These are phyloP conservation scores for Triplophysa rosa DNA, from an alignment of 2,113 vertebrate genomes.

Conservation along the genomic window DNA sequence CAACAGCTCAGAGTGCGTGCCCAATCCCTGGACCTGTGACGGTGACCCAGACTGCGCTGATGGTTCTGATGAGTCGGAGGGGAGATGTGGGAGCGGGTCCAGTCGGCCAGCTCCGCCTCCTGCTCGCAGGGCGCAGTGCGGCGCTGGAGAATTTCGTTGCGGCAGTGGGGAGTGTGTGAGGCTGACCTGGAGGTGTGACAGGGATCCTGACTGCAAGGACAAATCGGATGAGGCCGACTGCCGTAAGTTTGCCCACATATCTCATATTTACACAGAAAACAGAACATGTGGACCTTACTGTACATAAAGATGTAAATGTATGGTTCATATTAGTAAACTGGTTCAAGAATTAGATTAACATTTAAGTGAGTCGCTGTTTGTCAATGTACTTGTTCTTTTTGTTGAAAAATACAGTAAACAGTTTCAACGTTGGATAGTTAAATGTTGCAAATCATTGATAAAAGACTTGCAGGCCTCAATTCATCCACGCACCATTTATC, in stretches of 20 bases:
- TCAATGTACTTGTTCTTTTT: too few relatives aligned
- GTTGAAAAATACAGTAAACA: too few relatives aligned
- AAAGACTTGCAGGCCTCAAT: neutral
- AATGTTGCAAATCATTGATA: too few relatives aligned
- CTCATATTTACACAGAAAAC: neutral
- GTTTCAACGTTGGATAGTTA: too few relatives aligned
- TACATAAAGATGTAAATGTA: neutral
- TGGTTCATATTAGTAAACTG: too few relatives aligned
- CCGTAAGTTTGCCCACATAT: conserved; percentile 77
- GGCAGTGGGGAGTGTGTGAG: conserved; percentile 89
- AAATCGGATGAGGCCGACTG: conserved; percentile 92
- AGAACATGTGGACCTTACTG: neutral
- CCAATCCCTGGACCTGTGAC: conserved; percentile 92
- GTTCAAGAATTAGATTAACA: too few relatives aligned
- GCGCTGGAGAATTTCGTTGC: conserved; percentile 83
- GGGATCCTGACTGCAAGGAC: conserved; percentile 96
- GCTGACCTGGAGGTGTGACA: conserved; percentile 92
- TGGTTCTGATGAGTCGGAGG: conserved; percentile 82
- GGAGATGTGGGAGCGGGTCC: conserved; percentile 78
- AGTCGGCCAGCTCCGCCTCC: conserved; percentile 51
- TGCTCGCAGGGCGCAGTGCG: conserved; percentile 76
- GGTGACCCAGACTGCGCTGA: conserved; percentile 91
- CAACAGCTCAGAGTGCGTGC: conserved; percentile 87
- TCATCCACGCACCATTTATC: neutral
- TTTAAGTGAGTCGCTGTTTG: too few relatives aligned